A percentile compares a stretch with the other conserved stretches of the same genome.
Conservation (phyloP, 2,888 invertebrate species). For the Cremastobaeus sp. region DNA sequence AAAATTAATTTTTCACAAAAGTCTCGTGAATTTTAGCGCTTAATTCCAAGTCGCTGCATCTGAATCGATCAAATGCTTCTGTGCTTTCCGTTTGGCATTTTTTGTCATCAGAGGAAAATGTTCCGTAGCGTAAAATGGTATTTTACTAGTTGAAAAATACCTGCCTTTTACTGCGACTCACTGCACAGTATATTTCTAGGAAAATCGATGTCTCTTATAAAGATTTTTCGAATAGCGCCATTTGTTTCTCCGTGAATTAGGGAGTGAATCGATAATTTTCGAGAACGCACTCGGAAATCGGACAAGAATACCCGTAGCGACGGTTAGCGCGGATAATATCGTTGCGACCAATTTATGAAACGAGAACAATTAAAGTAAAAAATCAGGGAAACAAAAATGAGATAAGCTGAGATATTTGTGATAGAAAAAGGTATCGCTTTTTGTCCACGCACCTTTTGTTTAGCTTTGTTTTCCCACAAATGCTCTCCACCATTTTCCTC, state of each 20-base stretch:
- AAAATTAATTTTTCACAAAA: too few species aligned
- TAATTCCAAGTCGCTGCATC: background rate
- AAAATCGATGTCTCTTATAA: background rate
- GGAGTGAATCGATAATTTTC: background rate
- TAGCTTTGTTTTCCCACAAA: constrained; percentile 47
- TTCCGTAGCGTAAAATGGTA: background rate
- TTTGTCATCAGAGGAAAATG: background rate
- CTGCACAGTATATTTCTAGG: background rate
- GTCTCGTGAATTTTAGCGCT: too few species aligned
- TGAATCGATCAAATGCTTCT: background rate
- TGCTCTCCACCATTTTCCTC: constrained; percentile 48
- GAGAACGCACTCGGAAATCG: background rate
- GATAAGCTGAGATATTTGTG: constrained; percentile 26
- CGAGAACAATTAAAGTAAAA: constrained; percentile 44
- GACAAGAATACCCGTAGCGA: background rate
- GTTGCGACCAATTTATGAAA: constrained; percentile 36
- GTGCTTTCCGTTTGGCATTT: background rate
- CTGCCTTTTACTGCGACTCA: background rate
- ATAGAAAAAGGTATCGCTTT: constrained; percentile 36
- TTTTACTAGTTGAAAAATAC: constrained; percentile 7
- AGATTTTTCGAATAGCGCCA: background rate
- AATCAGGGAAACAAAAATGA: constrained; percentile 16
- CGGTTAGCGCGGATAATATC: constrained; percentile 36
- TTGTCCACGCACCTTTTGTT: constrained; percentile 50
- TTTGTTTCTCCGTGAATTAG: background rate